Evolutionary conservation across 2,797 vertebrate genomes (phyloP), one percentile per base, ranked within the genome.

Genomic region (Limosa lapponica): DNA sequence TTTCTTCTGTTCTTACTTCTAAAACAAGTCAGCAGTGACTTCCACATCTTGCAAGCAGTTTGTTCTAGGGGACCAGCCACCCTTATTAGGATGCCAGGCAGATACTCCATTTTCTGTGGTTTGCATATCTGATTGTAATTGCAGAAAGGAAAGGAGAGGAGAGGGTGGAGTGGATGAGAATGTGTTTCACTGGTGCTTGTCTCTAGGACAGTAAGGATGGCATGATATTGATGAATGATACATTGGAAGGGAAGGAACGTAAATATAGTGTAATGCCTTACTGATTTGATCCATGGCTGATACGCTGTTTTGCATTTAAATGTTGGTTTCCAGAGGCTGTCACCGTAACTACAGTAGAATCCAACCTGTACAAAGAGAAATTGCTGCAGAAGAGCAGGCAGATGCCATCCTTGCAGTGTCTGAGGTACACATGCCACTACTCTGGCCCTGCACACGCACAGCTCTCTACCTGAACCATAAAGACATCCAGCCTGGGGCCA

Each of bases 41-140:
- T 82, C 58, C 13, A 16, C 13, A 16, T 61, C 43, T 73, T 82
- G 51, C 28, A 65, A 75, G 16, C 16, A 41, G 20, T 75, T 46
- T 62, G 3, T 84, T 84, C 15, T 52, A 62, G 64, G 6, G 32
- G 25, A 51, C 13, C 16, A 48, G 23, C 30, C n/a, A 11, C 0
- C 1, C 43, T 75, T 70, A 41, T 39, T 59, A 59, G 59, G n/a
- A 82, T 86, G 44, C 44, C 70, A 43, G 41, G 49, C 54, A 89
- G 43, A 51, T 32, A 69, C 34, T 69, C n/a, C 16, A 18, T 93
- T 90, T 75, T 61, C 39, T 78, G 20, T 66, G 37, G 30, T 79
- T 91, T 90, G 58, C 69, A 17, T 87, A 43, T 93, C 71, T 89
- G 73, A 65, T 75, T 82, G 24, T 88, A 92, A 84, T 62, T 86